phyloP scores from a whole-genome alignment of 2,797 vertebrate genomes.

The Mastacembelus armatus region DNA sequence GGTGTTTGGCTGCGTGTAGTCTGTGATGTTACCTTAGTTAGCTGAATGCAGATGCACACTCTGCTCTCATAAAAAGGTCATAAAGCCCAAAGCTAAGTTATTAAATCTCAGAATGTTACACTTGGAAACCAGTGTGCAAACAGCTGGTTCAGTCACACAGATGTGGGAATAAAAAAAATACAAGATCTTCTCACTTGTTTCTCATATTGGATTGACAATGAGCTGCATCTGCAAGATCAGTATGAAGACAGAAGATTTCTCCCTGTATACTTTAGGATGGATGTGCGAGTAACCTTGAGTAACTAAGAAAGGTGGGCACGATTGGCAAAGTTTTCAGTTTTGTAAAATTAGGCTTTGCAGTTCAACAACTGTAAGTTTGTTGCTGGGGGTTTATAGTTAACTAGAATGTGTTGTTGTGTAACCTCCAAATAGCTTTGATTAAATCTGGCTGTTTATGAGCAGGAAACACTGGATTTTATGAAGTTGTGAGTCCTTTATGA shows the following conservation, averaged over 20 bases:
- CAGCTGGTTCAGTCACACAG: conserved; percentile 49
- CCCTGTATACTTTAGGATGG: background rate
- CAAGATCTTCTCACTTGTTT: too few species aligned
- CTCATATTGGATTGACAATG: background rate
- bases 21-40: conserved; percentile 65
- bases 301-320: background rate
- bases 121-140: conserved; percentile 70
- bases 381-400: conserved; percentile 5
- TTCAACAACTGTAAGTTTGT: background rate
- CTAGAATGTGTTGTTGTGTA: conserved; percentile 4
- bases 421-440: conserved; percentile 31
- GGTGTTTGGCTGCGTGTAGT: conserved; percentile 60
- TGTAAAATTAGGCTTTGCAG: background rate
- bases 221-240: background rate
- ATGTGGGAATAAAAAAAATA: conserved; percentile 24
- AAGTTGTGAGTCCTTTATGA: conserved; percentile 48
- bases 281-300: background rate
- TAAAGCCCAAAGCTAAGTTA: conserved; percentile 68
- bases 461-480: conserved; percentile 46
- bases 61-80: conserved; percentile 60
- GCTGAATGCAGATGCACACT: conserved; percentile 42
- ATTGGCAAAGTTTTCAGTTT: background rate
- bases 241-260: background rate
- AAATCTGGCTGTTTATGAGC: conserved; percentile 47
- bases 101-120: conserved; percentile 71